A percentile compares a stretch with the other conserved stretches of the same genome.
phyloP scores from a whole-genome alignment of 2,888 invertebrate genomes.

The Catotricha subobsoleta region DNA sequence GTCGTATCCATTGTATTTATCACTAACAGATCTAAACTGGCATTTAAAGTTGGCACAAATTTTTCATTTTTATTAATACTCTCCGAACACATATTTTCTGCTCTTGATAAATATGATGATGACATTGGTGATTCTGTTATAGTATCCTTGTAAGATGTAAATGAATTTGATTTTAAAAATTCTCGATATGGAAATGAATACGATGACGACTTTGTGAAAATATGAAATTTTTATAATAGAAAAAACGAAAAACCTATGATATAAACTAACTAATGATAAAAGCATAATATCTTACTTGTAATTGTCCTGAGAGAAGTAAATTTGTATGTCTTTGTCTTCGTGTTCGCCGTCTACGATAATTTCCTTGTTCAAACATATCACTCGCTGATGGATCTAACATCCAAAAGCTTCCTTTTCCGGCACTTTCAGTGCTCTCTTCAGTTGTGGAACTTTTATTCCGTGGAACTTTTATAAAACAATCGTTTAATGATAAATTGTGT shows the following conservation, averaged over 20 bases:
- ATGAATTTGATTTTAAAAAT: background rate
- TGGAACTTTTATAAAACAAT: constrained; percentile 61
- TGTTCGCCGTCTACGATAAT: constrained; percentile 54
- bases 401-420: constrained; percentile 68
- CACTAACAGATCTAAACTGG: background rate
- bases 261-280: no score
- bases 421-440: constrained; percentile 28
- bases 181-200: background rate
- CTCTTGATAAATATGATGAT: no score
- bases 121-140: no score
- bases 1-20: background rate
- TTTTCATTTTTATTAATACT: no score
- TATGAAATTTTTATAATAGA: no score
- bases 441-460: constrained; percentile 25
- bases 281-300: constrained; percentile 11
- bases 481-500: constrained; percentile 63
- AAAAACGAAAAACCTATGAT: no score
- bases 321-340: constrained; percentile 34
- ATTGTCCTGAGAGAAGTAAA: constrained; percentile 11
- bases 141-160: no score
- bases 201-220: background rate
- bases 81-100: no score
- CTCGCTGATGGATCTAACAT: constrained; percentile 58
- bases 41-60: constrained; percentile 1
- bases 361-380: constrained; percentile 81